Evolutionary conservation across 2,888 invertebrate species (phyloP), one percentile per base, ranked within the genome.

Genomic region (Scaptomyza flava): DNA sequence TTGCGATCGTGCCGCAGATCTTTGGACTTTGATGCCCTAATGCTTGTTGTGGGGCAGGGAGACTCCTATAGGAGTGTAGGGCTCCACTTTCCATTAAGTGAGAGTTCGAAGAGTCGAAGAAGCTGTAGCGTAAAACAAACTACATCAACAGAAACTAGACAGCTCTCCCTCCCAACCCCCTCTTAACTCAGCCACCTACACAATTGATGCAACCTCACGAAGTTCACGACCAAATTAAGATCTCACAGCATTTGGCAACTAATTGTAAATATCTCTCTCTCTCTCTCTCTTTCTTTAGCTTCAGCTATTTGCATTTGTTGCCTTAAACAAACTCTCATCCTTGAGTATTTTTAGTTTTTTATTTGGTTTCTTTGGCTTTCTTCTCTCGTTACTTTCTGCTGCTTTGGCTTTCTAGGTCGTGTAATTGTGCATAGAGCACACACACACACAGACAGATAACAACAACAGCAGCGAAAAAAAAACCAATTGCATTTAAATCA

Each of bases 321-420:
- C 51, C 8, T 60, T 58, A 42, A 60, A 56, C 58, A 64, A 73
- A 66, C 60, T 69, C 57, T 77, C 64, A 75, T 75, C 70, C 76
- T 77, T 41, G 41, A 17, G 4, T 64, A 65, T 66, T 64, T 67
- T 72, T 67, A 76, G 17, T 63, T 64, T 63, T 23, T 27, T 27
- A 4, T 27, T 27, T 27, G 27, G 27, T 27, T 1, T 27, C 27
- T 27, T 27, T 27, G 27, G 27, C 27, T 27, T 27, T 27, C 27
- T 27, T 27, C 27, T 27, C 27, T 27, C 27, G 27, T 27, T 27
- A 27, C 27, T 27, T 27, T 27, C 86, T 87, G 87, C 83, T 87
- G 80, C 79, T 89, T 75, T 87, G 87, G 79, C 74, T 87, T 85
- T 85, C 87, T 87, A 89, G 87, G 87, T 82, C 82, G 82, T 85